Evolutionary conservation across 1,140 invertebrate species (phyloP).

Genomic region (Psilanteris sp.): DNA sequence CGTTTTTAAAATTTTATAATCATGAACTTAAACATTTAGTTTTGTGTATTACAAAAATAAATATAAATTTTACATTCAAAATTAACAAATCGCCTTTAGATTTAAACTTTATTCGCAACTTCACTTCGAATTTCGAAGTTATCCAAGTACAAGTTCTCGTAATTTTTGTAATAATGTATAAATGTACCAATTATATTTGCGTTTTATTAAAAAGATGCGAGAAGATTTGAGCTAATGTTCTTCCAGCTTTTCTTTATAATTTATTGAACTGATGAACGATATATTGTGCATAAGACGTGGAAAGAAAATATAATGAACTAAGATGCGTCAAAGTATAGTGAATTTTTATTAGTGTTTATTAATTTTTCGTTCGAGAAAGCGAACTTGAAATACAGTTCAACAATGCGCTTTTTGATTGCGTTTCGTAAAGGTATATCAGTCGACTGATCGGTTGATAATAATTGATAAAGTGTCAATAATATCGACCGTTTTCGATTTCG

Average conservation of each 20-base stretch:
- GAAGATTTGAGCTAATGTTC: conserved; percentile 42
- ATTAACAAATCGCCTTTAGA: conserved; percentile 8
- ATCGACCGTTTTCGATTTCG: conserved; percentile 11
- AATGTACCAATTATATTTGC: conserved; percentile 29
- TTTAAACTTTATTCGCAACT: conserved; percentile 8
- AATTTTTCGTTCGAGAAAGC: conserved; percentile 67
- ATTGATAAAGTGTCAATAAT: conserved; percentile 6
- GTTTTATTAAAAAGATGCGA: conserved; percentile 28
- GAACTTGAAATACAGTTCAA: conserved; percentile 78
- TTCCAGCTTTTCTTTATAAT: conserved; percentile 59
- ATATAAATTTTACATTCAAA: not conserved
- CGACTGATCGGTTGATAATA: conserved; percentile 4
- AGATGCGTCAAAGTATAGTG: conserved; percentile 23
- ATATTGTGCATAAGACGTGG: conserved; percentile 24
- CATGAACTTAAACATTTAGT: too few relatives aligned
- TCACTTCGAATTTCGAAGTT: conserved; percentile 9
- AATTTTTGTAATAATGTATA: conserved; percentile 9
- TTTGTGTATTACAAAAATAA: too few relatives aligned
- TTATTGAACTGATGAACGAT: conserved; percentile 43
- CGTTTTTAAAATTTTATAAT: not conserved
- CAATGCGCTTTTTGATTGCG: conserved; percentile 49
- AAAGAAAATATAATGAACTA: conserved; percentile 39
- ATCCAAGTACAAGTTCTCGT: conserved; percentile 41
- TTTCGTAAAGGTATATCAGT: conserved; percentile 11
- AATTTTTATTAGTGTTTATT: conserved; percentile 75